Evolutionary conservation across 2,888 invertebrate species (phyloP).

Genomic region (Temnothorax rugatulus): DNA sequence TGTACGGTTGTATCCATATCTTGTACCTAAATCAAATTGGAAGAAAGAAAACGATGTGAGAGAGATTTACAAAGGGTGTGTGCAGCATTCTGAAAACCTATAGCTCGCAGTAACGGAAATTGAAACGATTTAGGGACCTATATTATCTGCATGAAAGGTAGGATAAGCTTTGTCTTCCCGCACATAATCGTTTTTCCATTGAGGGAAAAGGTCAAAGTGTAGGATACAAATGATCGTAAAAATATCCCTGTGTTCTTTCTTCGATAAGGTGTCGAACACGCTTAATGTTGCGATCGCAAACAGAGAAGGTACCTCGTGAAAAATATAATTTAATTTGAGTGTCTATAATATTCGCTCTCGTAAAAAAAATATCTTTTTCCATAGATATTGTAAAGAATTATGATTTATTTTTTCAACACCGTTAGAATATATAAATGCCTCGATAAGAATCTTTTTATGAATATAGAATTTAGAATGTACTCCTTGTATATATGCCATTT

Average conservation of each 20-base stretch:
- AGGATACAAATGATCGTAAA: slow-evolving; percentile 73
- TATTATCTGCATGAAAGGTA: slow-evolving; percentile 49
- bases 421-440: neutral
- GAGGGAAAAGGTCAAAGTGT: slow-evolving; percentile 73
- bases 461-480: neutral
- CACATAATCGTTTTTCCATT: slow-evolving; percentile 63
- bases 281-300: slow-evolving; percentile 12
- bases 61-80: slow-evolving; percentile 40
- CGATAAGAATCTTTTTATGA: neutral
- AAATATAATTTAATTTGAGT: slow-evolving; percentile 4
- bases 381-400: neutral
- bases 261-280: slow-evolving; percentile 28
- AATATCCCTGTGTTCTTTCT: slow-evolving; percentile 62
- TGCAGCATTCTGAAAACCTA: slow-evolving; percentile 12
- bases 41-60: neutral
- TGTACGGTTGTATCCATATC: neutral
- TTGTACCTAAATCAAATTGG: neutral
- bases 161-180: slow-evolving; percentile 59
- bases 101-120: slow-evolving; percentile 33
- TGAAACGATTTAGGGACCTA: slow-evolving; percentile 46
- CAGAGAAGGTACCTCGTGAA: neutral
- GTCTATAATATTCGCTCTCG: neutral
- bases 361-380: neutral
- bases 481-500: neutral
- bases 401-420: neutral